Percentiles rank a stretch among this genome's conserved stretches.
Conservation (phyloP, 2,797 vertebrate species). For the Meriones psammophilus region DNA sequence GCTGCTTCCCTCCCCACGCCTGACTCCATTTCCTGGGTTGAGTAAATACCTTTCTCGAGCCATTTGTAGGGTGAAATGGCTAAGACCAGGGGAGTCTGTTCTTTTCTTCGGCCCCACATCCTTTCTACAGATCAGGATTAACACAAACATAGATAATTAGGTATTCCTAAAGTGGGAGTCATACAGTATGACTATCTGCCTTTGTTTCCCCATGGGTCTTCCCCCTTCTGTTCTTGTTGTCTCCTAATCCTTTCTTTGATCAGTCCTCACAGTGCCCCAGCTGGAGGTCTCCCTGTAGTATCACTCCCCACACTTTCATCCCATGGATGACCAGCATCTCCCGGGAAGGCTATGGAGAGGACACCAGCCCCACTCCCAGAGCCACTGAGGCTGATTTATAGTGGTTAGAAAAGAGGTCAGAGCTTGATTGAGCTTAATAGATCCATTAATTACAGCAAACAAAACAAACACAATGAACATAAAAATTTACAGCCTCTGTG, state of each 20-base stretch:
- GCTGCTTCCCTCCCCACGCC: not conserved
- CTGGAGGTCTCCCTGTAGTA: not conserved
- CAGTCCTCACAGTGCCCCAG: not conserved
- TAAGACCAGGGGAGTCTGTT: not conserved
- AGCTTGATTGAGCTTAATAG: conserved; percentile 80
- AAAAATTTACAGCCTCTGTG: conserved; percentile 76
- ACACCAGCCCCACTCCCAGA: not conserved
- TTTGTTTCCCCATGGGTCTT: conserved; percentile 26
- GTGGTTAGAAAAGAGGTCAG: conserved; percentile 81
- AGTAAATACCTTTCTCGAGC: not conserved
- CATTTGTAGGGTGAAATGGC: conserved; percentile 3
- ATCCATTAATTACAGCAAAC: conserved; percentile 84
- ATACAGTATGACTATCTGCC: not conserved
- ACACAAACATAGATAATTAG: not conserved
- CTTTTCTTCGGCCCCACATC: not conserved
- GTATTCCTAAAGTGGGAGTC: not conserved
- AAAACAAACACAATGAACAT: conserved; percentile 82
- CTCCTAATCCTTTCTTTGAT: not conserved
- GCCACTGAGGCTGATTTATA: conserved; percentile 73
- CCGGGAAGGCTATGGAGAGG: not conserved
- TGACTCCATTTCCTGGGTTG: not conserved
- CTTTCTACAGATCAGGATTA: not conserved
- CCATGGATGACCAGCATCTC: not conserved
- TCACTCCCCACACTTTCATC: accelerated
- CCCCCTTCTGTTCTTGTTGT: not conserved